These are phyloP conservation scores for Drosophila birchii DNA, from an alignment of 2,888 invertebrate species.

Conservation along the genomic window DNA sequence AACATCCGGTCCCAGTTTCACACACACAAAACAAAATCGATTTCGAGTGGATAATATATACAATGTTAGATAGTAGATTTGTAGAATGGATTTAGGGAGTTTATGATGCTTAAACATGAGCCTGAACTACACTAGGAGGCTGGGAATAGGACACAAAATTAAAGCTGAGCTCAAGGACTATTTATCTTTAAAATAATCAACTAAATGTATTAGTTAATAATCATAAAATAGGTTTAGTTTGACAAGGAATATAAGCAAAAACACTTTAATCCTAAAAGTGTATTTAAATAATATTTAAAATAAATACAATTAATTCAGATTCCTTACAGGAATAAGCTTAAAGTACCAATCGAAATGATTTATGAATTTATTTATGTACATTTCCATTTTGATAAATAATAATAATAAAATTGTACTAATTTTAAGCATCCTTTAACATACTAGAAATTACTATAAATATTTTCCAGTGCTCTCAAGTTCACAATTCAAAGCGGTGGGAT, in stretches of 20 bases:
- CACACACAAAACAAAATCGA: constrained; percentile 15
- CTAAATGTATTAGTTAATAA: too few relatives aligned
- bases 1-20: constrained; percentile 1
- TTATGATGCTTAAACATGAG: not conserved
- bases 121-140: too few relatives aligned
- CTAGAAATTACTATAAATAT: not conserved
- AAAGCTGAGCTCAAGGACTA: not conserved
- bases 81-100: not conserved
- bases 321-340: not conserved
- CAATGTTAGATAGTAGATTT: not conserved
- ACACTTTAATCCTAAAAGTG: not conserved
- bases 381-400: not conserved
- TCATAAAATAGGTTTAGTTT: too few relatives aligned
- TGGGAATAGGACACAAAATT: not conserved
- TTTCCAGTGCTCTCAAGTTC: not conserved
- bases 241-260: too few relatives aligned
- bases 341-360: not conserved
- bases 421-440: not conserved
- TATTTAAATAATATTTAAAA: not conserved
- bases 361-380: not conserved
- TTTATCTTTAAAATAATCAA: not conserved
- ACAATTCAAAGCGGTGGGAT: constrained; percentile 1
- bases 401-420: not conserved
- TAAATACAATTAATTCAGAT: not conserved
- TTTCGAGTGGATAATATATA: not conserved